Evolutionary conservation across 2,113 vertebrate genomes (phyloP), one percentile per base, ranked within the genome.

Genomic region (Machaerirhynchus nigripectus): DNA sequence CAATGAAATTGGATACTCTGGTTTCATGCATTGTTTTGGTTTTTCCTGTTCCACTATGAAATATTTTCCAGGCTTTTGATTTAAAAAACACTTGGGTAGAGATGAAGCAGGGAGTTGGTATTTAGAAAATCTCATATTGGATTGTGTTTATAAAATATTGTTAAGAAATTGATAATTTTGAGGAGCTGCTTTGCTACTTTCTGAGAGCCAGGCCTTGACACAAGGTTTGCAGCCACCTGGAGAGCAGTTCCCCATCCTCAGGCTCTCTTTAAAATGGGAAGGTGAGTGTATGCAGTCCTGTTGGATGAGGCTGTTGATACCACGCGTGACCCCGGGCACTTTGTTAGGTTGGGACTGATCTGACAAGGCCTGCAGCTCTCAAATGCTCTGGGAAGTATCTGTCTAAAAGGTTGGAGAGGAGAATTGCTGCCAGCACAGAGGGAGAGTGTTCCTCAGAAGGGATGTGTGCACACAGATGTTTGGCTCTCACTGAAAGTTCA

Each of bases 391-490:
- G 65, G 55, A 67, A 65, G 17, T 44, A 26, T 94, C 90, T 95
- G 71, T 31, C 81, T 80, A 16, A 96, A 87, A 95, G 80, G 64
- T 93, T 76, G 89, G 80, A 75, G 73, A n/a, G 65, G 75, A 60
- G 39, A 65, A 74, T 15, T 65, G 57, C 50, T 96, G 90, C 91
- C 85, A 93, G 61, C 40, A 59, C 16, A 17, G 71, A 63, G 84
- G 53, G 90, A 76, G 70, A 82, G 56, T 31, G 79, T 24, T 96
- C 59, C 86, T 97, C 70, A 80, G 64, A 94, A 96, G 64, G 71
- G 94, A 96, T 84, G 77, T 79, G 89, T 84, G 57, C n/a, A 24
- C 57, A 76, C 95, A 97, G 94, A 97, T 97, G 96, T 97, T 95
- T 96, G 96, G 93, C 96, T 93, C 78, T 84, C 71, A 27, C 75